phyloP scores from a whole-genome alignment of 2,797 vertebrate species.

The Thunnus albacares region DNA sequence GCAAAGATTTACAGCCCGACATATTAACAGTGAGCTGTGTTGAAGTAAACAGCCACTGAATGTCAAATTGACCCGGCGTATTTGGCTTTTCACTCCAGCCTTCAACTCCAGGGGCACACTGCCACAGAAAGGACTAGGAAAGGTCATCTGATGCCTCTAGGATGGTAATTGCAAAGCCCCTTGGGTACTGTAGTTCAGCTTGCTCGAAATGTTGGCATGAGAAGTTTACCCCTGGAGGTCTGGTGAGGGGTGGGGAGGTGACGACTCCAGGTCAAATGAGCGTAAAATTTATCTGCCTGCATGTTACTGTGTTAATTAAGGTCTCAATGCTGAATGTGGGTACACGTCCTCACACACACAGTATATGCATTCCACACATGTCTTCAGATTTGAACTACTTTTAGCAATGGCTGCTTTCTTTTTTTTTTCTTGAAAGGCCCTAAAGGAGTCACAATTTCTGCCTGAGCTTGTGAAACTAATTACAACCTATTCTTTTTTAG shows the following conservation, averaged over 20 bases:
- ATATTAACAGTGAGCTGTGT: slow-evolving; percentile 9
- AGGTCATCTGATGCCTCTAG: slow-evolving; percentile 57
- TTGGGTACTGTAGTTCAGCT: slow-evolving; percentile 62
- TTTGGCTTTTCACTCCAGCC: slow-evolving; percentile 33
- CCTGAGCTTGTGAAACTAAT: slow-evolving; percentile 57
- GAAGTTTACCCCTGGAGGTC: slow-evolving; percentile 27
- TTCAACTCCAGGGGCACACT: slow-evolving; percentile 24
- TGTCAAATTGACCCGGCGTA: slow-evolving; percentile 46
- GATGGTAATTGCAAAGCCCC: slow-evolving; percentile 62
- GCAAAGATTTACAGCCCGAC: slow-evolving; percentile 22
- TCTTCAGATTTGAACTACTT: slow-evolving; percentile 31
- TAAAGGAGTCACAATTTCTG: slow-evolving; percentile 42
- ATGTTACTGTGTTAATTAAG: slow-evolving; percentile 67
- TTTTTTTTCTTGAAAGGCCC: slow-evolving; percentile 32
- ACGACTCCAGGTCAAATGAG: slow-evolving; percentile 60
- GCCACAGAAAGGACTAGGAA: slow-evolving; percentile 43
- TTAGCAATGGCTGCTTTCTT: slow-evolving; percentile 21
- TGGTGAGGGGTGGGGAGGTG: slow-evolving; percentile 48
- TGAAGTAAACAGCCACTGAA: slow-evolving; percentile 57
- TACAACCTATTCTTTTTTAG: slow-evolving; percentile 41
- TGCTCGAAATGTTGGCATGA: slow-evolving; percentile 44
- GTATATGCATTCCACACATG: slow-evolving; percentile 22
- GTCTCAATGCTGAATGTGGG: slow-evolving; percentile 19
- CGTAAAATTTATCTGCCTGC: slow-evolving; percentile 53
- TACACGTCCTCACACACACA: slow-evolving; percentile 15